These are phyloP conservation scores for Mactromeris polynyma DNA, from an alignment of 2,888 invertebrate genomes.

Conservation along the genomic window DNA sequence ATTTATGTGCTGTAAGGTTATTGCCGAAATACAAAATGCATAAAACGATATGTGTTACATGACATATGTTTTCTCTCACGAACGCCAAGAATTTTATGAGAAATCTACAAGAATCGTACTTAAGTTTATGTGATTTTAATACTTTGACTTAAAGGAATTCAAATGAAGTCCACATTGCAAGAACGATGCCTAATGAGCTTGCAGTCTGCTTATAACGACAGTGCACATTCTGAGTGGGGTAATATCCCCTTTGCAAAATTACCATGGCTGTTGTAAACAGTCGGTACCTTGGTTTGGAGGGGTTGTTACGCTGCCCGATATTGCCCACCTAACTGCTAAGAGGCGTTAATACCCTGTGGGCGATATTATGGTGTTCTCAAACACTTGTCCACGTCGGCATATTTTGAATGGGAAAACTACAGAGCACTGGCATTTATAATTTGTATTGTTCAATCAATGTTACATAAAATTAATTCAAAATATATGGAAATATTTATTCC, in stretches of 20 bases:
- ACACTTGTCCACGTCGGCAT: neutral
- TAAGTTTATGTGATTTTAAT: conserved; percentile 7
- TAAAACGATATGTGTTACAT: conserved; percentile 14
- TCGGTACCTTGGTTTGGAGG: neutral
- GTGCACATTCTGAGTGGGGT: neutral
- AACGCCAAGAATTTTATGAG: conserved; percentile 3
- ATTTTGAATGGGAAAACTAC: neutral
- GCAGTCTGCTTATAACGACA: neutral
- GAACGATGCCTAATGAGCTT: neutral
- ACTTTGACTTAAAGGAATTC: neutral
- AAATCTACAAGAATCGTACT: conserved; percentile 3
- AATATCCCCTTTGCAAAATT: neutral
- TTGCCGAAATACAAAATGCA: neutral
- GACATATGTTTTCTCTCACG: conserved; percentile 1
- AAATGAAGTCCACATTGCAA: neutral
- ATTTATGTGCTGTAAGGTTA: conserved; percentile 1
- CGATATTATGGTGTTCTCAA: neutral
- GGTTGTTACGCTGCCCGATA: neutral
- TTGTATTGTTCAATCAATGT: neutral
- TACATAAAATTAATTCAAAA: neutral
- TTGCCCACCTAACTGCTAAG: neutral
- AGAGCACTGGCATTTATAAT: neutral
- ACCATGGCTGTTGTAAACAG: neutral
- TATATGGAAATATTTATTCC: neutral
- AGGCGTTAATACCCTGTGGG: neutral